Conservation (phyloP, 2,113 vertebrate species). For the Neofelis nebulosa region DNA sequence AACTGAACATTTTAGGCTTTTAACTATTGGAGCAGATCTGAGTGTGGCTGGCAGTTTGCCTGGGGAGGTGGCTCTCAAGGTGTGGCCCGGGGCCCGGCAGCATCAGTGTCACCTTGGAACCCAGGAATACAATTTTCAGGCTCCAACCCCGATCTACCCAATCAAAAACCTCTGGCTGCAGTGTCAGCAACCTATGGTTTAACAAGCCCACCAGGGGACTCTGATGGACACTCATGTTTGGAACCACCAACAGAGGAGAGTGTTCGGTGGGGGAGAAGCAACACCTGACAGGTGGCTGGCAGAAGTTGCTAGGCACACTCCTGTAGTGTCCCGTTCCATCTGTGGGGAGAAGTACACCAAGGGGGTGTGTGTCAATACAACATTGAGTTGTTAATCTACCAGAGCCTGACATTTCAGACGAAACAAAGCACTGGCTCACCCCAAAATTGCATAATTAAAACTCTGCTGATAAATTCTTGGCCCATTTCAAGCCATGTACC, state of each 20-base stretch:
- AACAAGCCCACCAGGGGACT: not conserved
- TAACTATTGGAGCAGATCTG: not conserved
- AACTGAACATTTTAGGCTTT: not conserved
- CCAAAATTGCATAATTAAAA: not conserved
- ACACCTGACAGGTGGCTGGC: not conserved
- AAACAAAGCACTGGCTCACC: not conserved
- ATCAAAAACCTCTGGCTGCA: not conserved
- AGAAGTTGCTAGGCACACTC: not conserved
- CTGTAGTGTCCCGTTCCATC: not conserved
- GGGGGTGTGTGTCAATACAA: accelerated
- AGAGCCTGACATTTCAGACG: not conserved
- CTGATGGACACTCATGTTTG: not conserved
- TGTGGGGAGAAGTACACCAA: not conserved
- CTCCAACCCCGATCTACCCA: not conserved
- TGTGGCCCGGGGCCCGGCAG: not conserved
- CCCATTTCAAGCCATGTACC: not conserved
- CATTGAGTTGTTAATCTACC: not conserved
- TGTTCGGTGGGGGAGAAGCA: not conserved
- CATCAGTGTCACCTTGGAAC: not conserved
- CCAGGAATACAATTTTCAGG: not conserved
- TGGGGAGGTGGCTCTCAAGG: not conserved
- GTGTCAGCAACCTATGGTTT: not conserved
- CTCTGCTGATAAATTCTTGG: not conserved
- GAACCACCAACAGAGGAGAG: not conserved
- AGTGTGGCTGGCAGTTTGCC: not conserved